Evolutionary conservation across 2,797 vertebrate genomes (phyloP).

Genomic region (Muraenolepis orangiensis): DNA sequence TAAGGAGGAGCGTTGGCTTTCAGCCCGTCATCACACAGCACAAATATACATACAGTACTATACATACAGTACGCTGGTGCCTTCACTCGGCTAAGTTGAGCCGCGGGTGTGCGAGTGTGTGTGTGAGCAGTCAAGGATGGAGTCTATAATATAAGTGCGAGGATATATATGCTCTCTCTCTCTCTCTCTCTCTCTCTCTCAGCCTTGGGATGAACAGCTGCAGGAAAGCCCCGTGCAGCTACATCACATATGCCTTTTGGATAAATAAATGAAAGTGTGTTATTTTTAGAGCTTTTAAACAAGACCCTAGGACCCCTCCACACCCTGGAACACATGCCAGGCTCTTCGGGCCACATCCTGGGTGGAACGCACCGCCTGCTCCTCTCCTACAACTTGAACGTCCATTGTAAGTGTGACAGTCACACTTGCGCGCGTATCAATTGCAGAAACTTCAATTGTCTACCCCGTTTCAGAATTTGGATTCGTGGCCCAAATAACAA

Average conservation of each 20-base stretch:
- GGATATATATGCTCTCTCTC: background rate
- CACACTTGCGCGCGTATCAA: too few relatives aligned
- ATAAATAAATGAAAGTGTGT: slow-evolving; percentile 50
- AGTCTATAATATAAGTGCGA: background rate
- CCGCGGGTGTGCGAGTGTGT: background rate
- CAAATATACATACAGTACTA: background rate
- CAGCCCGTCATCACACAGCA: too few relatives aligned
- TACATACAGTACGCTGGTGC: background rate
- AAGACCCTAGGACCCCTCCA: slow-evolving; percentile 19
- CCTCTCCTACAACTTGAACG: slow-evolving; percentile 15
- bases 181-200: background rate
- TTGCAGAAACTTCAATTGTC: background rate
- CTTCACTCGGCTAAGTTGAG: background rate
- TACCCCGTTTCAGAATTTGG: background rate
- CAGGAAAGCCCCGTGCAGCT: slow-evolving; percentile 30
- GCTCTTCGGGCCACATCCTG: slow-evolving; percentile 15
- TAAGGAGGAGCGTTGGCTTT: background rate
- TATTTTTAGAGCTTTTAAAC: slow-evolving; percentile 47
- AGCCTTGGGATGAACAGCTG: slow-evolving; percentile 40
- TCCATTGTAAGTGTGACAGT: background rate
- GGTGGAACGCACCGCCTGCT: background rate
- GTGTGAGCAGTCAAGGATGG: background rate
- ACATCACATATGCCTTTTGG: slow-evolving; percentile 33
- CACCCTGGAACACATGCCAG: slow-evolving; percentile 24
- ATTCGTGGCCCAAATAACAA: background rate